Evolutionary conservation across 2,888 invertebrate species (phyloP).

Genomic region (Drosophila stalkeri): DNA sequence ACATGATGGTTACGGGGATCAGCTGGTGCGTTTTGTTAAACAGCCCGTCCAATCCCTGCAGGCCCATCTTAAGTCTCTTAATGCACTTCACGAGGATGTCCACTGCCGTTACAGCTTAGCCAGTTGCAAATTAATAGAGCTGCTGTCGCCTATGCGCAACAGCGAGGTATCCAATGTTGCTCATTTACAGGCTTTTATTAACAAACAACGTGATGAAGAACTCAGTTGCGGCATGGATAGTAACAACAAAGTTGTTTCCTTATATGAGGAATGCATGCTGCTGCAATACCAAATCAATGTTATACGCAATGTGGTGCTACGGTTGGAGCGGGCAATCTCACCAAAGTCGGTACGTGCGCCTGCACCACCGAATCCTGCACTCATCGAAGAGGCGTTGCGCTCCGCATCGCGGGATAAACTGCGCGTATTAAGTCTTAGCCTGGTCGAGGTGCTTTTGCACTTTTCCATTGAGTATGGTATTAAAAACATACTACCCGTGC

Average conservation of each 20-base stretch:
- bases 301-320: conserved; percentile 90
- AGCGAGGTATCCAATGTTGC: conserved; percentile 93
- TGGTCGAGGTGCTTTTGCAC: conserved; percentile 92
- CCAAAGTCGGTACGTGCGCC: conserved; percentile 81
- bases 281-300: conserved; percentile 96
- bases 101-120: conserved; percentile 93
- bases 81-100: conserved; percentile 91
- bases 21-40: conserved; percentile 79
- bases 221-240: conserved; percentile 84
- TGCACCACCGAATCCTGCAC: conserved; percentile 20
- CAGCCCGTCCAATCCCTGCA: conserved; percentile 78
- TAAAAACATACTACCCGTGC: conserved; percentile 84
- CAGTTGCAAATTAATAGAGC: conserved; percentile 92
- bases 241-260: conserved; percentile 85
- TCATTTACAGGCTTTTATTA: conserved; percentile 93
- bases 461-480: conserved; percentile 88
- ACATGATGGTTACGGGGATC: conserved; percentile 86
- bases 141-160: conserved; percentile 91
- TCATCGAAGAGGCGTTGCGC: conserved; percentile 85
- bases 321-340: conserved; percentile 88
- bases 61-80: conserved; percentile 88
- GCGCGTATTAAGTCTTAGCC: conserved; percentile 91
- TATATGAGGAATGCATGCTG: conserved; percentile 88
- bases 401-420: conserved; percentile 93
- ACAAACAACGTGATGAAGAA: conserved; percentile 88